phyloP scores from a whole-genome alignment of 2,113 vertebrate species.

The Oceanodroma tethys region DNA sequence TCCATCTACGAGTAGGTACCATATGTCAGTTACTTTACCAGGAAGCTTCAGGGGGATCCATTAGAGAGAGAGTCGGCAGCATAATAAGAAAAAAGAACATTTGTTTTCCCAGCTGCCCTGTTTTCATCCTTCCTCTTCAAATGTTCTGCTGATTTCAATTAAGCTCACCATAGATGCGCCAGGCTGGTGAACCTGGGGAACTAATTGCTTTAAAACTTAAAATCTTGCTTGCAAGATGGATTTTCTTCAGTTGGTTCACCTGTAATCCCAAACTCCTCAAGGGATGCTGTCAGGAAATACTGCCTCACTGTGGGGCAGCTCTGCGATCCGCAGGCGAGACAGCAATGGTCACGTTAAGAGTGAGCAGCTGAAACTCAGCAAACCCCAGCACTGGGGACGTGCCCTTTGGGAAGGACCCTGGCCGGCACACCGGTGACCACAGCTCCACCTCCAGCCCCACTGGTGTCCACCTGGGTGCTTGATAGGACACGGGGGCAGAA shows the following conservation, averaged over 20 bases:
- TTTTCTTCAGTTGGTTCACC: constrained; percentile 13
- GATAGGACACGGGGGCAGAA: background rate
- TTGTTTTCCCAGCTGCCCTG: constrained; percentile 65
- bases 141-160: constrained; percentile 61
- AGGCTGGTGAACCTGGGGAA: constrained; percentile 15
- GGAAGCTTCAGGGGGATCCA: constrained; percentile 61
- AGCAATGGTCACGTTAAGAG: background rate
- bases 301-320: background rate
- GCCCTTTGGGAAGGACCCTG: background rate
- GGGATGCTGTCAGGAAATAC: background rate
- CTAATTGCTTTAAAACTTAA: constrained; percentile 39
- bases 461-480: background rate
- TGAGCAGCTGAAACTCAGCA: background rate
- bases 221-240: constrained; percentile 28
- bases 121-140: constrained; percentile 52
- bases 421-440: fast-evolving
- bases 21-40: constrained; percentile 66
- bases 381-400: fast-evolving
- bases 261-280: background rate
- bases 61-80: constrained; percentile 34
- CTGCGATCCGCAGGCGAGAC: background rate
- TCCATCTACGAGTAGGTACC: constrained; percentile 54
- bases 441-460: background rate
- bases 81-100: constrained; percentile 69
- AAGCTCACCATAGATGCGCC: constrained; percentile 18